A percentile compares a stretch with the other conserved stretches of the same genome.
phyloP scores from a whole-genome alignment of 2,888 invertebrate genomes.

The Epinotia nisella region DNA sequence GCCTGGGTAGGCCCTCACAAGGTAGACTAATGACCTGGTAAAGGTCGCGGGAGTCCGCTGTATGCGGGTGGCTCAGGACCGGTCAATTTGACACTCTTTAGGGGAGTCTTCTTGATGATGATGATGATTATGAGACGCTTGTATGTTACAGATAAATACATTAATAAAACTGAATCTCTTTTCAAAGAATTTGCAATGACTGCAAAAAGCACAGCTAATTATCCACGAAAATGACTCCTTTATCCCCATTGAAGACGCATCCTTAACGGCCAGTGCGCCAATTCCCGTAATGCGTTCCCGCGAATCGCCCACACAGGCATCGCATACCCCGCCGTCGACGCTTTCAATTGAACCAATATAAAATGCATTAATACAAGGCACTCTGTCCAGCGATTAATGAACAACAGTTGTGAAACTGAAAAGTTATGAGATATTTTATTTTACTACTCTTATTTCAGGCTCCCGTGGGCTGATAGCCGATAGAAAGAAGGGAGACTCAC shows the following conservation, averaged over 20 bases:
- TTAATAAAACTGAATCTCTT: background rate
- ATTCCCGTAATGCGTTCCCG: conserved; percentile 77
- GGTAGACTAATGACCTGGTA: too few relatives aligned
- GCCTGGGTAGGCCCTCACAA: too few relatives aligned
- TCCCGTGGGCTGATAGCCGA: background rate
- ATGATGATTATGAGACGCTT: too few relatives aligned
- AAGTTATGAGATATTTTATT: conserved; percentile 26
- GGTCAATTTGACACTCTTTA: too few relatives aligned
- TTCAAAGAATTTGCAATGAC: background rate
- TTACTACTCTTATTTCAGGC: conserved; percentile 9
- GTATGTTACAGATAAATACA: background rate
- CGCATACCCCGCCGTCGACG: conserved; percentile 81
- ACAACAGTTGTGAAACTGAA: conserved; percentile 30
- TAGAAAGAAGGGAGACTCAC: background rate
- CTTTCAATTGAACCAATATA: conserved; percentile 84
- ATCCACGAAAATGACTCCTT: conserved; percentile 28
- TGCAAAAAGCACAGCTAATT: conserved; percentile 21
- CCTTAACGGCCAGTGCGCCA: conserved; percentile 59
- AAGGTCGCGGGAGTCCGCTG: too few relatives aligned
- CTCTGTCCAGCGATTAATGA: conserved; percentile 41
- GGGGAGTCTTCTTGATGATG: too few relatives aligned
- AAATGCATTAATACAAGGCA: conserved; percentile 80
- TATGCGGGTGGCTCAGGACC: too few relatives aligned
- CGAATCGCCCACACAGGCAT: conserved; percentile 80
- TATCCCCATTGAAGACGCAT: conserved; percentile 34